These are phyloP conservation scores for Tribolium freemani DNA, from an alignment of 2,888 invertebrate species.

Conservation along the genomic window DNA sequence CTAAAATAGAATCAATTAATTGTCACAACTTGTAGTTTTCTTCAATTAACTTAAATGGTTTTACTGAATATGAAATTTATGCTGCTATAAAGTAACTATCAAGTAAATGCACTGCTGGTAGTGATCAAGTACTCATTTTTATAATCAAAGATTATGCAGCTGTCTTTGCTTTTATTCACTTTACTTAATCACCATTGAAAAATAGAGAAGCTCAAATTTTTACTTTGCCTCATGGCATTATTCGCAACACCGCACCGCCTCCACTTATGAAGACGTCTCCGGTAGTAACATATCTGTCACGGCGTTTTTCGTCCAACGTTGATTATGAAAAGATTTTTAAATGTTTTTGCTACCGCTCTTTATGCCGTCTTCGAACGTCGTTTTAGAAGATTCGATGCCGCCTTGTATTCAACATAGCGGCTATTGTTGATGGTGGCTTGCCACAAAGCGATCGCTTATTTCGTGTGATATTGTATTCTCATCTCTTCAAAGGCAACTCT, in stretches of 20 bases:
- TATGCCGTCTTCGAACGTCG: constrained; percentile 23
- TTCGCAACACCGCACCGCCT: background rate
- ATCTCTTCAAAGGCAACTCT: constrained; percentile 29
- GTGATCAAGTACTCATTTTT: background rate
- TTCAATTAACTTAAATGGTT: background rate
- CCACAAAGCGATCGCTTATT: constrained; percentile 47
- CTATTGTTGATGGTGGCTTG: constrained; percentile 41
- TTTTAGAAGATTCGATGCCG: constrained; percentile 28
- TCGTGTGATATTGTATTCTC: constrained; percentile 49
- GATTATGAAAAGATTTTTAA: constrained; percentile 40
- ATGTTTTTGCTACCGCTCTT: constrained; percentile 42
- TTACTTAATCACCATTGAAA: background rate
- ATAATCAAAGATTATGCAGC: background rate
- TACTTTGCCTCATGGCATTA: too few species aligned
- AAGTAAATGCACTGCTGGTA: background rate
- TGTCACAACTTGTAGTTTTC: background rate
- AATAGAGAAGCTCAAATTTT: too few species aligned
- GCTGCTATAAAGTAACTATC: background rate
- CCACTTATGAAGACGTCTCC: constrained; percentile 28
- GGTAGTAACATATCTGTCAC: constrained; percentile 36
- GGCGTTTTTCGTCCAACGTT: constrained; percentile 22
- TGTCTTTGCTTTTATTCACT: background rate
- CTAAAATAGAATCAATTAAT: background rate
- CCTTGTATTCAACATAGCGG: constrained; percentile 32
- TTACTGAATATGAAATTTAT: background rate